Evolutionary conservation across 2,888 invertebrate genomes (phyloP).

Genomic region (Monopis laevigella): DNA sequence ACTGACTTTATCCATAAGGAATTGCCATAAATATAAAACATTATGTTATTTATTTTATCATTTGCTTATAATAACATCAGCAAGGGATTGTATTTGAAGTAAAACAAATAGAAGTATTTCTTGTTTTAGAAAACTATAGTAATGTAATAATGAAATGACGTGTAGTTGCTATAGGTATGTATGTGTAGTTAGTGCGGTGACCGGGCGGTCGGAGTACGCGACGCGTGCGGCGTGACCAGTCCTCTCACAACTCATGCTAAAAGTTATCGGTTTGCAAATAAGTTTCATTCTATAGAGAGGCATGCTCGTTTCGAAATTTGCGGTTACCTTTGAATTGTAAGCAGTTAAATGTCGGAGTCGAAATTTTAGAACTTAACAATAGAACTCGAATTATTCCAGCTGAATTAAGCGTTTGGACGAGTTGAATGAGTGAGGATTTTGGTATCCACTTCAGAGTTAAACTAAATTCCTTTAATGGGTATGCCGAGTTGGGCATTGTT

Average conservation of each 20-base stretch:
- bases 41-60: no score
- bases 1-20: no score
- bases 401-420: constrained; percentile 55
- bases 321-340: constrained; percentile 65
- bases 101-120: no score
- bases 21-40: no score
- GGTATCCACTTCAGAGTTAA: constrained; percentile 49
- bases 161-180: no score
- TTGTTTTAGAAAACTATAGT: no score
- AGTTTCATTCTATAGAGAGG: constrained; percentile 52
- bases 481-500: constrained; percentile 32
- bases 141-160: no score
- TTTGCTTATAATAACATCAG: no score
- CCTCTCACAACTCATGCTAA: constrained; percentile 27
- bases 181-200: no score
- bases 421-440: constrained; percentile 53
- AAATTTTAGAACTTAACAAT: constrained; percentile 62
- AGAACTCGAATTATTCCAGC: constrained; percentile 61
- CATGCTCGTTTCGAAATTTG: constrained; percentile 60
- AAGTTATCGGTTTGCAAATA: constrained; percentile 63
- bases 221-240: not conserved
- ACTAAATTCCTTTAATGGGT: constrained; percentile 49
- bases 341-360: constrained; percentile 62
- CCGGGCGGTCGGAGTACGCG: not conserved
- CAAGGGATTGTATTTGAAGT: no score